Percentiles rank a stretch among this genome's conserved stretches.
Evolutionary conservation across 92 coral and sea anemone genomes (phyloP).

Genomic region (Scolanthus callimorphus): DNA sequence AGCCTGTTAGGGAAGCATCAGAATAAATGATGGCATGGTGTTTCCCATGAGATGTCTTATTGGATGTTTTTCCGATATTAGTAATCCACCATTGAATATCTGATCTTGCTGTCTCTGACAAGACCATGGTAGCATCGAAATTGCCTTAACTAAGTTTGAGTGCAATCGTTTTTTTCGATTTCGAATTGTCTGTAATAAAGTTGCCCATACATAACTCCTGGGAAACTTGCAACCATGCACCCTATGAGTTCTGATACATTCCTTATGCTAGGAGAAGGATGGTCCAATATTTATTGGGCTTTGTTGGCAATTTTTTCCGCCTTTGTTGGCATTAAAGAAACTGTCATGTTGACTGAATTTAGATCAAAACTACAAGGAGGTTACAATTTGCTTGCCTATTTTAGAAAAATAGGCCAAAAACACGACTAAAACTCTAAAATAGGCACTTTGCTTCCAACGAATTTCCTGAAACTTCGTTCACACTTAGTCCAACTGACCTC

Average conservation of each 20-base stretch:
- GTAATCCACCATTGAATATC: conserved; percentile 42
- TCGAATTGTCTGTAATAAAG: conserved; percentile 32
- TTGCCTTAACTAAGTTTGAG: conserved; percentile 28
- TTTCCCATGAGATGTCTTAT: conserved; percentile 39
- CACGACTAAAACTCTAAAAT: no score
- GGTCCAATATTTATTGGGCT: conserved; percentile 15
- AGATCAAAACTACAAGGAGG: conserved; percentile 24
- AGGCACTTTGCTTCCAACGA: no score
- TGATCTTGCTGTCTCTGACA: conserved; percentile 19
- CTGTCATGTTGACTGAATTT: conserved; percentile 35
- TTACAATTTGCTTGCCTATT: conserved; percentile 8
- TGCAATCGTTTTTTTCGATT: conserved; percentile 16
- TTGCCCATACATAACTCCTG: conserved; percentile 43
- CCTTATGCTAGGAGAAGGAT: conserved; percentile 6
- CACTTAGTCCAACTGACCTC: no score
- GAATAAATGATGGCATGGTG: conserved; percentile 26
- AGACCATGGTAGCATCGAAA: conserved; percentile 32
- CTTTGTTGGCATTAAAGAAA: conserved; percentile 27
- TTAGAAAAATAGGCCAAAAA: no score
- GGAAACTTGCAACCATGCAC: conserved; percentile 36
- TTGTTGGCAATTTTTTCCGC: conserved; percentile 13
- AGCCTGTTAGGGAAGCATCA: conserved; percentile 37
- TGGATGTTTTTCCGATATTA: conserved; percentile 22
- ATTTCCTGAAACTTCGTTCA: no score
- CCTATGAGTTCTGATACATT: conserved; percentile 42